phyloP scores from a whole-genome alignment of 2,113 vertebrate genomes.

The Burhinus bistriatus region DNA sequence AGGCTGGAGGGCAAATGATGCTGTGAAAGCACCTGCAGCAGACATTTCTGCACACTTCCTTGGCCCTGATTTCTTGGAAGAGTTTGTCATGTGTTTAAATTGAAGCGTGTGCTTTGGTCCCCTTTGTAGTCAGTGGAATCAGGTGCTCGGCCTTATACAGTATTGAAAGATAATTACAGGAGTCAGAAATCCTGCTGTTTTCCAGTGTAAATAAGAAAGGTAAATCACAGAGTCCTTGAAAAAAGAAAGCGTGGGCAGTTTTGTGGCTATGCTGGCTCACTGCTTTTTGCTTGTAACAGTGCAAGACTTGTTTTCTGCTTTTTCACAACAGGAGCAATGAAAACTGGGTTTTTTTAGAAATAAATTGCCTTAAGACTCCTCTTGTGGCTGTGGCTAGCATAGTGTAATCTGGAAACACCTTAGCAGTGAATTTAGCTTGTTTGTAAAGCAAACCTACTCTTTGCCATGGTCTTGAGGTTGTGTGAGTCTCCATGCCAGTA shows the following conservation, averaged over 20 bases:
- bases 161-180: not conserved
- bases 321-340: not conserved
- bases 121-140: not conserved
- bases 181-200: not conserved
- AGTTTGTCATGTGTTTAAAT: not conserved
- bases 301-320: not conserved
- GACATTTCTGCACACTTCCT: not conserved
- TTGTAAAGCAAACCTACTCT: not conserved
- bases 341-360: not conserved
- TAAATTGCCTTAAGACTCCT: not conserved
- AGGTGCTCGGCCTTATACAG: not conserved
- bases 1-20: not conserved
- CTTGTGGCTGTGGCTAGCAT: not conserved
- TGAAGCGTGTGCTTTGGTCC: not conserved
- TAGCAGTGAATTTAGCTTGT: not conserved
- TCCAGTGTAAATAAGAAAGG: not conserved
- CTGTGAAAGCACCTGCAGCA: not conserved
- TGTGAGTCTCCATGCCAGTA: not conserved
- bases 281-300: not conserved
- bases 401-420: not conserved
- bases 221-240: not conserved
- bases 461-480: not conserved
- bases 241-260: not conserved
- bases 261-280: not conserved
- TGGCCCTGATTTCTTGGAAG: not conserved